phyloP scores from a whole-genome alignment of 2,797 vertebrate species.

The Enteromius argenteus region DNA sequence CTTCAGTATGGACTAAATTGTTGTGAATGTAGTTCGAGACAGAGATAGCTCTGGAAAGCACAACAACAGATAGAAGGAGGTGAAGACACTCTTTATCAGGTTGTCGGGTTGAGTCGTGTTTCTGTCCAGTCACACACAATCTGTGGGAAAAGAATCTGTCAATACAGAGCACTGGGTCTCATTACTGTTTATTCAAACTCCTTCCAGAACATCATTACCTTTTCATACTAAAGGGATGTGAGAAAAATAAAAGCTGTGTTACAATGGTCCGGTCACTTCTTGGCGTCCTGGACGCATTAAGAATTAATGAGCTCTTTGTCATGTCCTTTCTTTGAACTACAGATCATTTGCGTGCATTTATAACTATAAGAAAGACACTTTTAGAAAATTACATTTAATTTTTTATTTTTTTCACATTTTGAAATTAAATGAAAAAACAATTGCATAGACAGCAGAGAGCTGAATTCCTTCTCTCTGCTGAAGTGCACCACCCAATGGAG shows the following conservation, averaged over 20 bases:
- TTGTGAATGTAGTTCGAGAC: constrained; percentile 45
- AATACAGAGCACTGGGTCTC: not conserved
- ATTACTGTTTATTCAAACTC: not conserved
- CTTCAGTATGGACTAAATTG: constrained; percentile 30
- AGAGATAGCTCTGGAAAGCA: constrained; percentile 37
- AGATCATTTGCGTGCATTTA: constrained; percentile 10
- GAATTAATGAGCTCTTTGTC: constrained; percentile 21
- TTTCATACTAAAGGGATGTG: constrained; percentile 8
- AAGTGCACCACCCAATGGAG: constrained; percentile 57
- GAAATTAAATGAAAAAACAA: not conserved
- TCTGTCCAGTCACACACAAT: constrained; percentile 20
- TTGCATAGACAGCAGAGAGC: not conserved
- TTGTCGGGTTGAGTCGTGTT: constrained; percentile 34
- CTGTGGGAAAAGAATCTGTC: not conserved
- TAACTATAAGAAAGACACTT: not conserved
- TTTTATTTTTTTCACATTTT: not conserved
- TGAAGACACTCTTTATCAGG: constrained; percentile 46
- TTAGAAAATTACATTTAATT: not conserved
- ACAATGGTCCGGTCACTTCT: constrained; percentile 13
- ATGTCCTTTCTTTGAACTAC: constrained; percentile 17
- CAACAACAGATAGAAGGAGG: constrained; percentile 41
- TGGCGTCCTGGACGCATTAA: constrained; percentile 7
- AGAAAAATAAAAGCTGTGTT: constrained; percentile 23
- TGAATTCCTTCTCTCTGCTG: constrained; percentile 30
- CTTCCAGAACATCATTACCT: constrained; percentile 29